Evolutionary conservation across 2,888 invertebrate species (phyloP).

Genomic region (Protophormia terraenovae): DNA sequence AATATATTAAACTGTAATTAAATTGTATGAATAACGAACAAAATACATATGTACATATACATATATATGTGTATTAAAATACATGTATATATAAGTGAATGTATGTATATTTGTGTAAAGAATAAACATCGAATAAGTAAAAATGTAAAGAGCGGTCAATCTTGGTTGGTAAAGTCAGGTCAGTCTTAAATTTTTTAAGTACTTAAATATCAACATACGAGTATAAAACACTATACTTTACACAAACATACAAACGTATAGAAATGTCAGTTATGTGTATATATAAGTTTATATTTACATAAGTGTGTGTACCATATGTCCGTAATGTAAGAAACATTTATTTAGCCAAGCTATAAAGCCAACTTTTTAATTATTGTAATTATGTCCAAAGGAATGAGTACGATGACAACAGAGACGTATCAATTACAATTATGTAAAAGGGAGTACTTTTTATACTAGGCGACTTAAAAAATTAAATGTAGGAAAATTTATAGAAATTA

Average conservation of each 20-base stretch:
- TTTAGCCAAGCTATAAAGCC: conserved; percentile 4
- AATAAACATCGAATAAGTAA: background rate
- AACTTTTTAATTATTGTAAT: conserved; percentile 57
- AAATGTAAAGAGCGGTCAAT: conserved; percentile 1
- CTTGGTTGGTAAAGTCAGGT: too few species aligned
- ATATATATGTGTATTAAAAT: background rate
- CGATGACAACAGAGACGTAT: conserved; percentile 1
- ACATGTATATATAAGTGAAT: background rate
- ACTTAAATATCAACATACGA: conserved; percentile 3
- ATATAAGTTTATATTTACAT: too few species aligned
- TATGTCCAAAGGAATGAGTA: background rate
- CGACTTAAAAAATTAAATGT: too few species aligned
- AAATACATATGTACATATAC: background rate
- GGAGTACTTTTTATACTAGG: too few species aligned
- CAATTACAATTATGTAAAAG: background rate
- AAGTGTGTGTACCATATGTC: background rate
- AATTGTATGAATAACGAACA: conserved; percentile 48
- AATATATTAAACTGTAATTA: conserved; percentile 52
- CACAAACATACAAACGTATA: background rate
- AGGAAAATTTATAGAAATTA: too few species aligned
- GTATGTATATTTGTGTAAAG: background rate
- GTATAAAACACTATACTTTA: background rate
- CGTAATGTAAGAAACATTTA: conserved; percentile 5
- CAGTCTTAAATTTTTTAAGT: conserved; percentile 19
- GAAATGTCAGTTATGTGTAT: too few species aligned